Percentiles rank a stretch among this genome's conserved stretches.
Evolutionary conservation across 2,113 vertebrate genomes (phyloP).

Genomic region (Pundamilia nyererei): DNA sequence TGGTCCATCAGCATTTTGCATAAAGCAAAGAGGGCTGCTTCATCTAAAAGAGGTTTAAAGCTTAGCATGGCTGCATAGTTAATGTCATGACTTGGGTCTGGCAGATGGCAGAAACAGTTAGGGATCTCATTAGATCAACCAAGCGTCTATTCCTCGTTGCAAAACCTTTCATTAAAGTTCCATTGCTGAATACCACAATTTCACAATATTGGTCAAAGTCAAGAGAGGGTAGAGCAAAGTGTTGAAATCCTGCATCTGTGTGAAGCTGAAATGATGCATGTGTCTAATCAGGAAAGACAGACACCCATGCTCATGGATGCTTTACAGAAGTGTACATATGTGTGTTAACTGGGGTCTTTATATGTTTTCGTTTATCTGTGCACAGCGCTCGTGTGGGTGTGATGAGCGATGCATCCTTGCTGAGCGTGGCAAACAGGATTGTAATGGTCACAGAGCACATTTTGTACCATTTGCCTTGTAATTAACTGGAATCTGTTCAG

Average conservation of each 20-base stretch:
- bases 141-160: conserved; percentile 67
- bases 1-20: conserved; percentile 38
- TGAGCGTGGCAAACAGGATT: conserved; percentile 71
- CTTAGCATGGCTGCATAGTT: conserved; percentile 67
- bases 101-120: conserved; percentile 80
- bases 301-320: background rate
- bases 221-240: conserved; percentile 62
- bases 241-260: conserved; percentile 40
- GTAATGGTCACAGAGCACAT: conserved; percentile 70
- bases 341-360: conserved; percentile 23
- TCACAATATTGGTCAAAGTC: conserved; percentile 71
- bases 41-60: conserved; percentile 57
- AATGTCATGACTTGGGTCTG: conserved; percentile 74
- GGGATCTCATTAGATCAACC: conserved; percentile 80
- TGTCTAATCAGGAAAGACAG: conserved; percentile 20
- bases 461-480: conserved; percentile 68
- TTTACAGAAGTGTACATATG: background rate
- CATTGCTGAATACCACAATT: conserved; percentile 54
- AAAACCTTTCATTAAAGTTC: conserved; percentile 78
- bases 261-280: conserved; percentile 5
- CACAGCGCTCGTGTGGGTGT: conserved; percentile 52
- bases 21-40: conserved; percentile 40
- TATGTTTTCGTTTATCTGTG: conserved; percentile 40
- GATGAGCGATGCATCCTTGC: conserved; percentile 58
- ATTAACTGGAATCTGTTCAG: conserved; percentile 74